A percentile compares a stretch with the other conserved stretches of the same genome.
phyloP scores from a whole-genome alignment of 1,140 invertebrate species.

The Leptopilina clavipes region DNA sequence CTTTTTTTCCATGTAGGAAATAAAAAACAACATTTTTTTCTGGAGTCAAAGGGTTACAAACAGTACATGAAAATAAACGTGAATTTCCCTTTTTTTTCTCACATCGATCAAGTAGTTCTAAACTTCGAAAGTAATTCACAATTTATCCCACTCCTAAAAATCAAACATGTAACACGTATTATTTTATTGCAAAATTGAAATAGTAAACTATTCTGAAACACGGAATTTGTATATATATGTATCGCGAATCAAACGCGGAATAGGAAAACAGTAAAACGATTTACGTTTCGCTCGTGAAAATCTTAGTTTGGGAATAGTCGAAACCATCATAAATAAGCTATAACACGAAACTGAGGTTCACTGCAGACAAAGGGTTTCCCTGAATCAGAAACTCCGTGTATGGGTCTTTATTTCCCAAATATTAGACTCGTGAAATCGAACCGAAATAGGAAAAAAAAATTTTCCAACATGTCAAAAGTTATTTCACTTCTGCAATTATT shows the following conservation, averaged over 20 bases:
- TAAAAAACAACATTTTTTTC: neutral
- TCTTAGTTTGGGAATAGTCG: constrained; percentile 17
- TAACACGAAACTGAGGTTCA: neutral
- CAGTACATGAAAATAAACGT: no score
- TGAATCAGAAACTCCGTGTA: neutral
- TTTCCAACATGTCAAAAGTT: no score
- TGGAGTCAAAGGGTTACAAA: no score
- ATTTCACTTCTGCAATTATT: no score
- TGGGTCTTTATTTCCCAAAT: neutral
- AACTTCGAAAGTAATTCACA: neutral
- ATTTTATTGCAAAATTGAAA: constrained; percentile 20
- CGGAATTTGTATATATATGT: neutral
- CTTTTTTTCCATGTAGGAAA: no score
- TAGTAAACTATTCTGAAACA: constrained; percentile 5
- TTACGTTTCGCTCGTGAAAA: constrained; percentile 26
- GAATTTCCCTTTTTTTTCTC: neutral
- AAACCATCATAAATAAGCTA: constrained; percentile 28
- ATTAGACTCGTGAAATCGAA: neutral
- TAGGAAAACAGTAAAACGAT: constrained; percentile 27
- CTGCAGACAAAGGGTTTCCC: neutral
- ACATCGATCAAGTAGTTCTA: neutral
- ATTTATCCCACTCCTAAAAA: constrained; percentile 1
- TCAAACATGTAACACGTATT: constrained; percentile 21
- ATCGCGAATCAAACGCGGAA: neutral
- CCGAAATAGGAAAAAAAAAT: no score